A percentile compares a stretch with the other conserved stretches of the same genome.
These are phyloP conservation scores for Chironomus riparius DNA, from an alignment of 2,888 invertebrate genomes.

Conservation along the genomic window DNA sequence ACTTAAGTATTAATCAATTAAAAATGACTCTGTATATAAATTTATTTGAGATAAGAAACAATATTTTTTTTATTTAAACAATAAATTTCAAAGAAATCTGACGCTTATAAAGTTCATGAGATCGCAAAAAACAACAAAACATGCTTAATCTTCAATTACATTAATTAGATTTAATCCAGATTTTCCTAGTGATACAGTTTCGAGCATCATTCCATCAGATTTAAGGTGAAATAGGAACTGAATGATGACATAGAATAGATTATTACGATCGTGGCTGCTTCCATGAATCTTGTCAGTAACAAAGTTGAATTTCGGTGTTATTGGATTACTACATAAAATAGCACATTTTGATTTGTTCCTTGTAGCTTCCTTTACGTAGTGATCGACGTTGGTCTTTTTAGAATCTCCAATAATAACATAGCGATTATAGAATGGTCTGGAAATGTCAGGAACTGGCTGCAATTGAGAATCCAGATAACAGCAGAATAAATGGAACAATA, in stretches of 20 bases:
- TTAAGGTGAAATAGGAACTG: slow-evolving; percentile 71
- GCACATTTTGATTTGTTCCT: slow-evolving; percentile 42
- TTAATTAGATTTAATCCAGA: slow-evolving; percentile 79
- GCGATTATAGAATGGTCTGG: slow-evolving; percentile 51
- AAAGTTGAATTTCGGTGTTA: slow-evolving; percentile 42
- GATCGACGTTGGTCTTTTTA: slow-evolving; percentile 40
- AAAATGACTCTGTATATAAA: too few species aligned
- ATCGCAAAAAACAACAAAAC: not conserved
- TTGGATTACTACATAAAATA: slow-evolving; percentile 38
- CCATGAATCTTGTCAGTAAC: slow-evolving; percentile 53
- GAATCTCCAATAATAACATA: slow-evolving; percentile 41
- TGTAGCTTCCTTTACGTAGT: slow-evolving; percentile 34
- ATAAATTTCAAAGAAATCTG: not conserved
- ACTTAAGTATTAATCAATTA: too few species aligned
- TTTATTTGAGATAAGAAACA: too few species aligned
- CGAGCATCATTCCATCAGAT: slow-evolving; percentile 62
- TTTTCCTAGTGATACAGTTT: slow-evolving; percentile 65
- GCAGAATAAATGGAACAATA: slow-evolving; percentile 75
- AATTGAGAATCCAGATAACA: slow-evolving; percentile 79
- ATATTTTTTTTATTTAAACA: not conserved
- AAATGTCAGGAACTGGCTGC: slow-evolving; percentile 55
- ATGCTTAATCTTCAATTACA: slow-evolving; percentile 53
- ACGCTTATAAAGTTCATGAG: not conserved
- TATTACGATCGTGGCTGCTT: slow-evolving; percentile 74
- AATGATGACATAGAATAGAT: slow-evolving; percentile 76